Conservation (phyloP, 2,888 invertebrate genomes). For the Gasteruption jaculator region DNA sequence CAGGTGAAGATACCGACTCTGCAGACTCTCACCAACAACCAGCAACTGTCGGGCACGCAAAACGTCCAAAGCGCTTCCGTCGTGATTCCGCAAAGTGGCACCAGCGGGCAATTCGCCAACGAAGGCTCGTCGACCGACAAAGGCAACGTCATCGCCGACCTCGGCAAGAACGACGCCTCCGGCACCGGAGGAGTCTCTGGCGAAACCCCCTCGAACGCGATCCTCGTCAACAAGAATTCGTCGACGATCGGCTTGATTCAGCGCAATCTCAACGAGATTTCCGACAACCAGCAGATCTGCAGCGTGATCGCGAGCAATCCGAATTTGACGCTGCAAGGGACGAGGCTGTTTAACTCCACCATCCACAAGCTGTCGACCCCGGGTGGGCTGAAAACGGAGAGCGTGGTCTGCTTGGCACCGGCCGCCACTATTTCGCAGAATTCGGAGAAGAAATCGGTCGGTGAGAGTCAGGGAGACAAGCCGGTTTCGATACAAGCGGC, state of each 20-base stretch:
- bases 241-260: conserved; percentile 40
- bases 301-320: conserved; percentile 48
- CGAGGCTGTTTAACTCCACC: conserved; percentile 44
- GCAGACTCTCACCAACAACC: conserved; percentile 35
- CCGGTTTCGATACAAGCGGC: conserved; percentile 35
- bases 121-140: conserved; percentile 23
- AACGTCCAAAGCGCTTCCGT: conserved; percentile 32
- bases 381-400: conserved; percentile 33
- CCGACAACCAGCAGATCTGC: conserved; percentile 41
- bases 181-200: conserved; percentile 22
- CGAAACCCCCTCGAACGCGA: conserved; percentile 28
- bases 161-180: conserved; percentile 23
- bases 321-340: conserved; percentile 37
- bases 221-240: conserved; percentile 39
- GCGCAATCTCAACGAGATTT: conserved; percentile 35
- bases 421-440: conserved; percentile 24
- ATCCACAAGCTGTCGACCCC: conserved; percentile 37
- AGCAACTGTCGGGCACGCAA: conserved; percentile 26
- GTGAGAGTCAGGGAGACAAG: conserved; percentile 31
- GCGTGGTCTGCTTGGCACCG: conserved; percentile 39
- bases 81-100: conserved; percentile 35
- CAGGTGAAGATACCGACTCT: conserved; percentile 43
- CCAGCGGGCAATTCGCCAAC: conserved; percentile 28
- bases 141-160: conserved; percentile 21
- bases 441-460: conserved; percentile 31